phyloP scores from a whole-genome alignment of 2,797 vertebrate genomes.

The Rhinella marina region DNA sequence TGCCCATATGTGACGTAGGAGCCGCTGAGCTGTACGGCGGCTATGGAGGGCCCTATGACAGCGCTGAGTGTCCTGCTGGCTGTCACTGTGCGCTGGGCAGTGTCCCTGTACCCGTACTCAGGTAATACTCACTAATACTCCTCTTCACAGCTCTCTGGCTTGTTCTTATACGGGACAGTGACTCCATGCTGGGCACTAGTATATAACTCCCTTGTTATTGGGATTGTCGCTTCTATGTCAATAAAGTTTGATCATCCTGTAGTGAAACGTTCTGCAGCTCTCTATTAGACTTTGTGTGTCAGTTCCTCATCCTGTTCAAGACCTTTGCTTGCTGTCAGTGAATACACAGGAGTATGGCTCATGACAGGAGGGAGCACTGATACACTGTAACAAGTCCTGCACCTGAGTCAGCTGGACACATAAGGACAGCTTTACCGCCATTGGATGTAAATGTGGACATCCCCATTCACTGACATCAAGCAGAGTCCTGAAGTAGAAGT shows the following conservation, averaged over 20 bases:
- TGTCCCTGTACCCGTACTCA: conserved; percentile 94
- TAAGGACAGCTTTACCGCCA: no score
- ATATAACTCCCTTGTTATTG: no score
- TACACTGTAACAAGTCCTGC: neutral
- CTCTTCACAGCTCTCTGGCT: no score
- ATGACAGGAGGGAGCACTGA: neutral
- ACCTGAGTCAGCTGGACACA: neutral
- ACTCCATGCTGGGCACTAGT: no score
- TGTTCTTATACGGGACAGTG: no score
- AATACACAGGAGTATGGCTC: neutral
- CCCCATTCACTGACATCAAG: neutral
- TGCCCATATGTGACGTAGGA: conserved; percentile 52
- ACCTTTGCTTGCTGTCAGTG: neutral
- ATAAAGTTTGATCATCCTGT: neutral
- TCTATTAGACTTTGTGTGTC: no score
- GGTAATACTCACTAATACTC: conserved; percentile 72
- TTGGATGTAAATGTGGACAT: no score
- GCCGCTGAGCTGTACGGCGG: conserved; percentile 35
- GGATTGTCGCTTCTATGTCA: neutral
- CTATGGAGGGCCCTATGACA: conserved; percentile 85
- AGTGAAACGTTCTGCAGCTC: no score
- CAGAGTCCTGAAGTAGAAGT: neutral
- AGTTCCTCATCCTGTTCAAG: neutral
- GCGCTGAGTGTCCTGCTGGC: conserved; percentile 79
- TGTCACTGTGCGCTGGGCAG: conserved; percentile 87